phyloP scores from a whole-genome alignment of 1,140 invertebrate species.

The Mamestra configurata region DNA sequence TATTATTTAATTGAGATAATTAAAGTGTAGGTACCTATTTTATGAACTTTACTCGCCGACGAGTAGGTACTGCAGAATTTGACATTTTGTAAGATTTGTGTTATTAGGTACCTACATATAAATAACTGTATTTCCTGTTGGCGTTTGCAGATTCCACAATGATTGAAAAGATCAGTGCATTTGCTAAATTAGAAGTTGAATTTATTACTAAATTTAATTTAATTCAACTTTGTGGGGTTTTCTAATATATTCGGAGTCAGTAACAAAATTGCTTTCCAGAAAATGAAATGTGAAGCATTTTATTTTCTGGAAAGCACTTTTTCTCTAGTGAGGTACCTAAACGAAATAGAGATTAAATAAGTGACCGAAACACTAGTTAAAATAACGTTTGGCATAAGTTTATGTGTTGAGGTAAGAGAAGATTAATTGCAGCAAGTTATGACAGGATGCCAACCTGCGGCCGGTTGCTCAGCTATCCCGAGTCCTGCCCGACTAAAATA shows the following conservation, averaged over 20 bases:
- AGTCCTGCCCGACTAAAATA: background rate
- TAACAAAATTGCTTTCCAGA: too few species aligned
- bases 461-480: background rate
- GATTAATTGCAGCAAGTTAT: constrained; percentile 26
- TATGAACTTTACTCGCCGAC: constrained; percentile 16
- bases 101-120: too few species aligned
- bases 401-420: constrained; percentile 16
- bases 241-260: too few species aligned
- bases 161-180: background rate
- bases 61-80: background rate
- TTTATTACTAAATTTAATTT: too few species aligned
- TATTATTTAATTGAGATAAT: background rate
- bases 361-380: background rate
- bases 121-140: background rate
- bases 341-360: background rate
- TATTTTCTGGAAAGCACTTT: too few species aligned
- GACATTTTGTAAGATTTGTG: too few species aligned
- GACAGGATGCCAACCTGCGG: constrained; percentile 10
- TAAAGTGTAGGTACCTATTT: constrained; percentile 10
- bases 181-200: background rate
- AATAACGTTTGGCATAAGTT: constrained; percentile 24
- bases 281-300: too few species aligned
- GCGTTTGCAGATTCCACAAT: background rate
- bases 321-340: background rate
- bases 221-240: too few species aligned